Base-by-base conservation (phyloP, 2,888 invertebrate species). In the Deilephila elpenor region DNA sequence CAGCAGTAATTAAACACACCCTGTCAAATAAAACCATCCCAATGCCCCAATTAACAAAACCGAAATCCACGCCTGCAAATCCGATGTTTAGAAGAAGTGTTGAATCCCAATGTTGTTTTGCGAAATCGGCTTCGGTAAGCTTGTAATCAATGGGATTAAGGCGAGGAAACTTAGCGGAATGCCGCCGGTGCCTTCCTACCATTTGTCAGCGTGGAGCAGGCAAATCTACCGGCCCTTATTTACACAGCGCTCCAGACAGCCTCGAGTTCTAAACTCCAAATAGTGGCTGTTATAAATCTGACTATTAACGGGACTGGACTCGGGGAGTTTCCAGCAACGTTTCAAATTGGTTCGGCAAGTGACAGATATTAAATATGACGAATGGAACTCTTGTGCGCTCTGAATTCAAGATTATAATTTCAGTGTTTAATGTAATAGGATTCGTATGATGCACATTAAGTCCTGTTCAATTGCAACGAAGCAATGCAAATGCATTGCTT, bases 171-270 rank as follows among this genome's bases (percentile, higher is more conserved):
- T 85, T 84, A 76, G 75, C 71, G 79, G 81, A 82, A 83, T 82
- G 81, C 77, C 78, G 82, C 81, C 77, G 80, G 76, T 74, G 79
- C 75, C 74, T 74, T 61, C 51, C 25, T 74, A 79, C 82, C 82
- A 85, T 88, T 86, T 84, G 86, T 88, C 84, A 83, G 81, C 76
- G 14, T 44, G 77, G 78, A 80, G 78, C 82, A 81, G 83, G 82
- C 83, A 83, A 86, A 88, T 85, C 84, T 86, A 77, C 79, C 79
- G 81, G 77, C 78, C 80, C 80, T 81, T 87, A 88, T 88, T 88
- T 88, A 83, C 84, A 81, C 80, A 83, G 80, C 84, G 82, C 86
- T 88, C 82, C 83, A 86, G 85, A 84, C 80, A 77, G 76, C 77
- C 79, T 76, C 76, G 78, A 83, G 80, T 72, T 59, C 60, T 59